Percentiles rank a stretch among this genome's conserved stretches.
phyloP scores from a whole-genome alignment of 2,797 vertebrate genomes.

The Acanthurus tractus region DNA sequence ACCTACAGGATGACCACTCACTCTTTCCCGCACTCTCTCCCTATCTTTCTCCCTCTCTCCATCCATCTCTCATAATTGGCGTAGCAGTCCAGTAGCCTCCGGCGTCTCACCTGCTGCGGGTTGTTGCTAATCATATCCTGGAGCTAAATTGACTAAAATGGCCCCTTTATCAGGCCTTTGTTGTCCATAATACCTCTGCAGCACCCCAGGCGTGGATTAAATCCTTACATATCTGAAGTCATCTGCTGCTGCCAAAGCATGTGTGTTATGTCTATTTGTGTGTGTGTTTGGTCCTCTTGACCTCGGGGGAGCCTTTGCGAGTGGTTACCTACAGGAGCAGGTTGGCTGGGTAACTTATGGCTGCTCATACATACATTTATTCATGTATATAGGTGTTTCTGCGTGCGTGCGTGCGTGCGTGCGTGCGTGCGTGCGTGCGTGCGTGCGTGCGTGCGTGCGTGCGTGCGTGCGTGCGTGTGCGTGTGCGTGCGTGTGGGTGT shows the following conservation, averaged over 20 bases:
- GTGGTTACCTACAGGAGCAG: constrained; percentile 47
- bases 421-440: neutral
- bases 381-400: neutral
- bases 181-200: constrained; percentile 70
- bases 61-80: constrained; percentile 44
- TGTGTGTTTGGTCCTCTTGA: constrained; percentile 16
- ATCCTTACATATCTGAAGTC: constrained; percentile 69
- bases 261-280: constrained; percentile 1
- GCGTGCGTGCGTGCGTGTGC: neutral
- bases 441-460: neutral
- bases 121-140: constrained; percentile 74
- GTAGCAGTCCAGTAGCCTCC: constrained; percentile 46
- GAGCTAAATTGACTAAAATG: constrained; percentile 76
- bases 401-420: too few species aligned
- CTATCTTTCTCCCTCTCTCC: constrained; percentile 4
- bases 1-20: constrained; percentile 24
- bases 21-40: constrained; percentile 1
- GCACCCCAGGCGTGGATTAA: constrained; percentile 66
- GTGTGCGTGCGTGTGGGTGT: neutral
- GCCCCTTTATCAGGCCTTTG: constrained; percentile 77
- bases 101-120: constrained; percentile 73
- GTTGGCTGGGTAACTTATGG: constrained; percentile 35
- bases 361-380: constrained; percentile 18
- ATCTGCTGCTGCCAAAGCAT: constrained; percentile 50
- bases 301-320: constrained; percentile 28